Percentiles rank a stretch among this genome's conserved stretches.
Conservation (phyloP, 2,888 invertebrate species). For the Phaonia tiefii region DNA sequence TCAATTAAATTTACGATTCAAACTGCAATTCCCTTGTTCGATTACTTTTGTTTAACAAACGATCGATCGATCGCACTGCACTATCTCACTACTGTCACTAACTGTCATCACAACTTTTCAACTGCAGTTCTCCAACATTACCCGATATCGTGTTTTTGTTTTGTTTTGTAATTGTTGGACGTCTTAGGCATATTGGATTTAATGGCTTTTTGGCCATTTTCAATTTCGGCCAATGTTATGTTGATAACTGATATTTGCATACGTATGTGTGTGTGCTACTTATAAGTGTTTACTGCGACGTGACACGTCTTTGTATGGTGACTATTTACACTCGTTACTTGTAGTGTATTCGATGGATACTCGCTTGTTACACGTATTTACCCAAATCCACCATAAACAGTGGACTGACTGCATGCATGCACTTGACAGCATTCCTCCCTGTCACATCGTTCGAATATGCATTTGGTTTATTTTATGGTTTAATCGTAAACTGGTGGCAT, state of each 20-base stretch:
- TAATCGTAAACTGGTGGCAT: slow-evolving; percentile 42
- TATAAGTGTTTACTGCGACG: slow-evolving; percentile 28
- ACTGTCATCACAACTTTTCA: too few species aligned
- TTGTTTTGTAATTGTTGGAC: too few species aligned
- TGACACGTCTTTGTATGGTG: slow-evolving; percentile 27
- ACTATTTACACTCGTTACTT: neutral
- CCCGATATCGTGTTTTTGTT: neutral
- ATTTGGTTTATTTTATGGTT: slow-evolving; percentile 38
- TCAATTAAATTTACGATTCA: too few species aligned
- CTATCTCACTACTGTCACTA: neutral
- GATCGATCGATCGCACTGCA: neutral
- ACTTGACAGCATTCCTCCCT: slow-evolving; percentile 38
- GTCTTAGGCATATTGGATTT: neutral
- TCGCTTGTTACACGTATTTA: slow-evolving; percentile 19
- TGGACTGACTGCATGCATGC: neutral
- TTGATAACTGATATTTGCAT: slow-evolving; percentile 47
- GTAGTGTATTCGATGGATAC: neutral
- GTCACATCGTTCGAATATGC: neutral
- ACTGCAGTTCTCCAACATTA: neutral
- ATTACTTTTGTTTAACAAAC: neutral
- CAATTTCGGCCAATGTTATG: slow-evolving; percentile 60
- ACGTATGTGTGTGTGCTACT: slow-evolving; percentile 37
- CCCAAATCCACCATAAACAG: slow-evolving; percentile 9
- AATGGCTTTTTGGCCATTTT: slow-evolving; percentile 42
- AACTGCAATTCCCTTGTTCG: neutral